Conservation (phyloP, 2,113 vertebrate genomes). For the Chrysochloris asiatica region DNA sequence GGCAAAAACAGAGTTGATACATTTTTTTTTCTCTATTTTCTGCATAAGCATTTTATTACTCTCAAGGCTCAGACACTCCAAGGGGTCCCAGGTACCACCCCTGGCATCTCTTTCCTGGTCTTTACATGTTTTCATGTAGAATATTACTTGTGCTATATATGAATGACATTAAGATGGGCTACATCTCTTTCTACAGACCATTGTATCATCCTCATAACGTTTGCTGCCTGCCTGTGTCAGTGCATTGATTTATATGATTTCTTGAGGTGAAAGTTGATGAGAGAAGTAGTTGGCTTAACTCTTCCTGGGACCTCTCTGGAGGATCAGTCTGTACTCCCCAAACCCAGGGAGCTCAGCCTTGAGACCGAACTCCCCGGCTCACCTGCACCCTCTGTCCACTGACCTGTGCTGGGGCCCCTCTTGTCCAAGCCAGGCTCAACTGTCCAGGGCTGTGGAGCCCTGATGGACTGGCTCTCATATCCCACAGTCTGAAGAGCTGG, state of each 20-base stretch:
- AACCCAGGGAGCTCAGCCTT: conserved; percentile 7
- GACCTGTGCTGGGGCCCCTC: neutral
- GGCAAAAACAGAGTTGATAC: neutral
- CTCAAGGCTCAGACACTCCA: conserved; percentile 12
- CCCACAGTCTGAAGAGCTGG: neutral
- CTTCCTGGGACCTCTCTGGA: neutral
- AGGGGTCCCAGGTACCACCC: conserved; percentile 56
- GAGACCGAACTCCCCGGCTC: neutral
- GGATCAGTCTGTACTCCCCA: neutral
- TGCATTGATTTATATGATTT: neutral
- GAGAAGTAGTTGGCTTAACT: conserved; percentile 26
- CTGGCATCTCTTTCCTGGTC: conserved; percentile 62
- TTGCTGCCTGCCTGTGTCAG: neutral
- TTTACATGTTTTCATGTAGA: conserved; percentile 55
- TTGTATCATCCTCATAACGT: conserved; percentile 34
- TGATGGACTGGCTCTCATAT: neutral
- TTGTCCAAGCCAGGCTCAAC: neutral
- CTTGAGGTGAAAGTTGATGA: conserved; percentile 50
- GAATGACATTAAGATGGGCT: conserved; percentile 61
- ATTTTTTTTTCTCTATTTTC: neutral
- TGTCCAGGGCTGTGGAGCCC: neutral
- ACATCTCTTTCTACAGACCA: conserved; percentile 19
- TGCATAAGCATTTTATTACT: conserved; percentile 64
- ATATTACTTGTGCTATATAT: conserved; percentile 1
- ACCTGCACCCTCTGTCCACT: neutral